Evolutionary conservation across 2,888 invertebrate genomes (phyloP), one percentile per base, ranked within the genome.

Genomic region (Notodonta ziczac): DNA sequence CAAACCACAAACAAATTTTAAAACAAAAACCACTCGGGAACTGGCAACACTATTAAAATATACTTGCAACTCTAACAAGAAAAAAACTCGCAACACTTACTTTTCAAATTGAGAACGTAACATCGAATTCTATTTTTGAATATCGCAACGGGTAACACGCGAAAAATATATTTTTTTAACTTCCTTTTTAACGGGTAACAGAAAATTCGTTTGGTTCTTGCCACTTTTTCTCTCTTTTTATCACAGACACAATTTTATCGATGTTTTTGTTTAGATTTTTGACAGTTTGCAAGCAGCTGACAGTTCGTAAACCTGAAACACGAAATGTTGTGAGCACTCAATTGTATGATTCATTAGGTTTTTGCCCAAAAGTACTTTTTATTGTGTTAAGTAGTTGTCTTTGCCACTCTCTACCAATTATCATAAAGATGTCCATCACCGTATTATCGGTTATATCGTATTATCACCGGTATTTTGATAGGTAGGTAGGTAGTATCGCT

Each of bases 81-180:
- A 72, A 54, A n/a, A 46, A 52, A 32, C 24, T 58, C 10, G 48
- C 54, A 67, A 76, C 74, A 90, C 90, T 91, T 91, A 92, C 92
- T 91, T 87, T 81, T 80, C 66, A 75, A 72, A 83, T 83, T 82
- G 80, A 76, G 76, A 85, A 88, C 86, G 84, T 89, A 89, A 90
- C 91, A 90, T 92, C 86, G 90, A 91, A 85, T 81, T 84, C 77
- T 82, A 80, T 84, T 86, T 81, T 76, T 72, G 65, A 75, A 70
- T 72, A 73, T 77, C 80, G 90, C 90, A 91, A 92, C 90, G 86
- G 80, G 71, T 74, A 92, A 91, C 90, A 83, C 90, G 89, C 90
- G 81, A 80, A 85, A 78, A 84, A 79, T 73, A 68, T 62, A 44
- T 60, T 65, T 62, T 59, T 46, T 58, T 61, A 61, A 60, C 60